phyloP scores from a whole-genome alignment of 2,113 vertebrate species.

The Nematolebias whitei region DNA sequence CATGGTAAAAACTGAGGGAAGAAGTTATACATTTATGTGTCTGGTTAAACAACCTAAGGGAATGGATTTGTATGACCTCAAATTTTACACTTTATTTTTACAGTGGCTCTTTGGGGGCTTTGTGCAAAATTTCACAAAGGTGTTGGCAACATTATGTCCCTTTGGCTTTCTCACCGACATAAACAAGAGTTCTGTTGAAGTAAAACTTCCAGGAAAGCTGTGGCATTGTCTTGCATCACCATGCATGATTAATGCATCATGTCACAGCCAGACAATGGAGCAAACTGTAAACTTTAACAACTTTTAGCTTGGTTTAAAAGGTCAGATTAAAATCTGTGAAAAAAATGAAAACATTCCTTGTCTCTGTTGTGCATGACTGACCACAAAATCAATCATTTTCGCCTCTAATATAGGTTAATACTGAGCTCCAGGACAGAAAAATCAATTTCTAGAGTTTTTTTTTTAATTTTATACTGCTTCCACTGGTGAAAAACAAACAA shows the following conservation, averaged over 20 bases:
- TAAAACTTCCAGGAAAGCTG: not conserved
- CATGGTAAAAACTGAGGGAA: no score
- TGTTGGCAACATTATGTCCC: not conserved
- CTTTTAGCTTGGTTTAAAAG: not conserved
- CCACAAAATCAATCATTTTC: not conserved
- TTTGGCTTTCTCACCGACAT: not conserved
- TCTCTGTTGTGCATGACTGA: not conserved
- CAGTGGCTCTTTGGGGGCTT: no score
- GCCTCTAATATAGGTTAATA: not conserved
- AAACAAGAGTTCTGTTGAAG: not conserved
- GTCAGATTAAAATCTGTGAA: not conserved
- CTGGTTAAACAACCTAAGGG: no score
- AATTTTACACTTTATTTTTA: no score
- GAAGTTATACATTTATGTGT: no score
- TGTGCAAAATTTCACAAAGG: not conserved
- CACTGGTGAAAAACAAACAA: slow-evolving; percentile 15
- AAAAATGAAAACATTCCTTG: not conserved
- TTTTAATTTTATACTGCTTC: not conserved
- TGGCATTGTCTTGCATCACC: not conserved
- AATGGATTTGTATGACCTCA: no score
- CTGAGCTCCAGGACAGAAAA: not conserved
- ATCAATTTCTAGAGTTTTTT: not conserved
- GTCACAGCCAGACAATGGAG: not conserved
- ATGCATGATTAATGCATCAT: not conserved
- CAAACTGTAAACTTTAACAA: not conserved